A percentile compares a stretch with the other conserved stretches of the same genome.
Evolutionary conservation across 2,888 invertebrate genomes (phyloP).

Genomic region (Sericinus montela): DNA sequence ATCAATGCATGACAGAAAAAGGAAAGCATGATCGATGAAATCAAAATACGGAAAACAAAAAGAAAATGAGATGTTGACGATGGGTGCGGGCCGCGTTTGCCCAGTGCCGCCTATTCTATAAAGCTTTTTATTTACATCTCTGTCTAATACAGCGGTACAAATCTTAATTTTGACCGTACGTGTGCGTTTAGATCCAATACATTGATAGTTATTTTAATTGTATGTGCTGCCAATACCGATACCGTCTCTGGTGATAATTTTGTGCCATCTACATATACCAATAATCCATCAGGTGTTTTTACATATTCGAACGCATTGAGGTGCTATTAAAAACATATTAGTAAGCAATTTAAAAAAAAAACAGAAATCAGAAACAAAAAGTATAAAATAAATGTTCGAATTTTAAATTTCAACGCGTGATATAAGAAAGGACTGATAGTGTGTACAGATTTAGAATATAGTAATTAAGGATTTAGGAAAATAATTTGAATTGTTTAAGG

Average conservation of each 20-base stretch:
- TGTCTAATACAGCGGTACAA: background rate
- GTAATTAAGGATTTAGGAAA: background rate
- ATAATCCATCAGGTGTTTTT: slow-evolving; percentile 49
- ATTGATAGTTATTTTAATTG: slow-evolving; percentile 21
- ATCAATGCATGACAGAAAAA: slow-evolving; percentile 54
- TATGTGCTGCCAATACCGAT: slow-evolving; percentile 43
- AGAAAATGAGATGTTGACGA: slow-evolving; percentile 41
- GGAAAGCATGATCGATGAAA: slow-evolving; percentile 61
- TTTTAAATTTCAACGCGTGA: background rate
- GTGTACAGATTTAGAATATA: background rate
- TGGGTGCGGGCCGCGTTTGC: slow-evolving; percentile 61
- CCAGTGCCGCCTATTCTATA: slow-evolving; percentile 25
- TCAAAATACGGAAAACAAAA: slow-evolving; percentile 40
- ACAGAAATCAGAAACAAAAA: background rate
- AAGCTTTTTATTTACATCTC: slow-evolving; percentile 19
- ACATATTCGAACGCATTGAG: slow-evolving; percentile 29
- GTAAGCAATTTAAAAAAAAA: background rate
- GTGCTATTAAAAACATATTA: slow-evolving; percentile 26
- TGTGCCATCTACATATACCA: slow-evolving; percentile 52
- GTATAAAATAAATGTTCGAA: slow-evolving; percentile 18
- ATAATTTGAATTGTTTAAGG: no score
- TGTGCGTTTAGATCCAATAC: slow-evolving; percentile 2
- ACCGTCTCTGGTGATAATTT: slow-evolving; percentile 37
- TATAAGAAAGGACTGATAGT: background rate
- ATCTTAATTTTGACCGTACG: slow-evolving; percentile 16